Conservation (phyloP, 2,113 vertebrate genomes). For the Cygnus atratus region DNA sequence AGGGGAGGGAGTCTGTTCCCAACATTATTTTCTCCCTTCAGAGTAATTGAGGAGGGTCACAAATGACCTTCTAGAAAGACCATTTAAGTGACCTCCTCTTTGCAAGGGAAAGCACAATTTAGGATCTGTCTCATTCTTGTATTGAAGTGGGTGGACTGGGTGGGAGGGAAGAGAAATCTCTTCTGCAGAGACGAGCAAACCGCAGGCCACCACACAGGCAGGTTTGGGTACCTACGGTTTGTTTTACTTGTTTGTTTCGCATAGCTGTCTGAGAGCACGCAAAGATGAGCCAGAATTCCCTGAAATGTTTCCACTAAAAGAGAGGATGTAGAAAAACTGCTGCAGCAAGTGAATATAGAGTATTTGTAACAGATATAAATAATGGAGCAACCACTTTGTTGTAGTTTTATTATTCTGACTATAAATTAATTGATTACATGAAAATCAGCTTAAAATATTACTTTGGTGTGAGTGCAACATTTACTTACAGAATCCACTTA, state of each 20-base stretch:
- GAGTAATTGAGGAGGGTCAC: not conserved
- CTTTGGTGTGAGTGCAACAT: not conserved
- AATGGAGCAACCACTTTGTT: not conserved
- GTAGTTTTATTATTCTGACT: not conserved
- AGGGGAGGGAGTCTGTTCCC: not conserved
- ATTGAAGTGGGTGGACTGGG: not conserved
- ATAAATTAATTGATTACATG: not conserved
- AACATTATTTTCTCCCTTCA: not conserved
- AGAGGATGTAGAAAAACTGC: not conserved
- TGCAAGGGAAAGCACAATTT: not conserved
- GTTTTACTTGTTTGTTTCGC: not conserved
- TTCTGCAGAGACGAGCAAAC: not conserved
- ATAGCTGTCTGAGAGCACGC: not conserved
- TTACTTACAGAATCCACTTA: not conserved
- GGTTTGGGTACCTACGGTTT: not conserved
- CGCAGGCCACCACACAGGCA: not conserved
- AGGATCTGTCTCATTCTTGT: not conserved
- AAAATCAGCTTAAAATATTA: not conserved
- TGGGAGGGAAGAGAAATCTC: not conserved
- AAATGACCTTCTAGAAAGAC: not conserved
- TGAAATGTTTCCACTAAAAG: not conserved
- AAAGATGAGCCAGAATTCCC: not conserved
- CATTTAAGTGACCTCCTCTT: not conserved
- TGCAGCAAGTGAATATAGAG: not conserved
- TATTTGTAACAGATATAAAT: not conserved